Conservation (phyloP, 2,113 vertebrate species). For the Oryzias melastigma region DNA sequence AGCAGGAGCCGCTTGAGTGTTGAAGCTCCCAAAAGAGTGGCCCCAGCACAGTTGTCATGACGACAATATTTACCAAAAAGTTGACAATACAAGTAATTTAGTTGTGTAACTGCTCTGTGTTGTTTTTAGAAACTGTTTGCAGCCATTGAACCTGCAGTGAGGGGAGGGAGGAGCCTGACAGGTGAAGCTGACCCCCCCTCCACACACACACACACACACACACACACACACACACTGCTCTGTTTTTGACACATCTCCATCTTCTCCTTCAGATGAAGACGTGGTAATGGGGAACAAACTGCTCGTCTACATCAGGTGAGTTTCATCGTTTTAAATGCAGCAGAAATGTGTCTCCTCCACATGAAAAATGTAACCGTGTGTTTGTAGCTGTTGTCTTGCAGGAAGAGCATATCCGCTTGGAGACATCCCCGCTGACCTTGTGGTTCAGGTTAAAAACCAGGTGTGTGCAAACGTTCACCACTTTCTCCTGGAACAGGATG, state of each 20-base stretch:
- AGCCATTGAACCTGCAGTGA: slow-evolving; percentile 87
- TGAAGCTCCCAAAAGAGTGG: background rate
- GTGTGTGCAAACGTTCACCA: slow-evolving; percentile 54
- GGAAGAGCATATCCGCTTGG: slow-evolving; percentile 94
- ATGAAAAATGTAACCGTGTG: background rate
- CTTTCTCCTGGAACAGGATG: no score
- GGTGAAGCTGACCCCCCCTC: slow-evolving; percentile 70
- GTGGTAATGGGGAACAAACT: slow-evolving; percentile 98
- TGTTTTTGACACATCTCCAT: background rate
- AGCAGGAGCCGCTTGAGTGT: background rate
- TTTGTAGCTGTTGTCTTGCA: slow-evolving; percentile 77
- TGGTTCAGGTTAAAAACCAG: slow-evolving; percentile 96
- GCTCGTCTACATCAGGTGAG: slow-evolving; percentile 95
- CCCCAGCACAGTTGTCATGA: no score
- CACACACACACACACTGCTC: background rate
- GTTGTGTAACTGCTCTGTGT: no score
- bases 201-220: no score
- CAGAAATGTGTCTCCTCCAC: background rate
- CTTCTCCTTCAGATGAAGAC: slow-evolving; percentile 85
- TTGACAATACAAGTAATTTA: no score
- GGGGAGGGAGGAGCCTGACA: slow-evolving; percentile 86
- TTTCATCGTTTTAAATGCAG: background rate
- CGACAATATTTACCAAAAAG: no score
- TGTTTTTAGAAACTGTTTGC: slow-evolving; percentile 90
- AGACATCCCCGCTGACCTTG: slow-evolving; percentile 93